Evolutionary conservation across 1,140 invertebrate genomes (phyloP).

Genomic region (Heliconius hewitsoni): DNA sequence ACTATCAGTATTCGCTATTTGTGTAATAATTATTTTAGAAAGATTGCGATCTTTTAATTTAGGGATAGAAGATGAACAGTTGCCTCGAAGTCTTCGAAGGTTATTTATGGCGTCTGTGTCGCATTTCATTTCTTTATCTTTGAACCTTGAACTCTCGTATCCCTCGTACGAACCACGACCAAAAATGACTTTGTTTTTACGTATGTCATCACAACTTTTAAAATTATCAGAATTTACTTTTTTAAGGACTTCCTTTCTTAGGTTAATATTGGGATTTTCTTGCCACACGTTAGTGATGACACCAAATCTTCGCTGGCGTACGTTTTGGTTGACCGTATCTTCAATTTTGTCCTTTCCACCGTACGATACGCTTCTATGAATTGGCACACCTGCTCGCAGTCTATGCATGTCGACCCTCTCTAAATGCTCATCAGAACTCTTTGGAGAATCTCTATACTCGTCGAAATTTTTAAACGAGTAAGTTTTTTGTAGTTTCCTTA

Average conservation of each 20-base stretch:
- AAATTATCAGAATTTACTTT: constrained; percentile 51
- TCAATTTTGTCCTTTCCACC: constrained; percentile 35
- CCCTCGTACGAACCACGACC: constrained; percentile 42
- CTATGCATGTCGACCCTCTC: constrained; percentile 23
- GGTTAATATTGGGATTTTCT: constrained; percentile 46
- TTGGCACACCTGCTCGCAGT: constrained; percentile 42
- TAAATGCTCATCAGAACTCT: constrained; percentile 47
- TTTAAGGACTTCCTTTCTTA: constrained; percentile 57
- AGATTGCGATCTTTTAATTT: constrained; percentile 32
- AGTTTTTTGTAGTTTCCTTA: constrained; percentile 65
- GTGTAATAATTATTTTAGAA: constrained; percentile 45
- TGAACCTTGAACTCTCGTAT: constrained; percentile 29
- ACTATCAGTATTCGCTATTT: constrained; percentile 34
- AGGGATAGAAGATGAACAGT: constrained; percentile 34
- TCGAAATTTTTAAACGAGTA: constrained; percentile 58
- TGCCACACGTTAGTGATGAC: constrained; percentile 48
- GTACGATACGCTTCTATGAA: constrained; percentile 44
- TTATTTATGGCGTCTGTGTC: constrained; percentile 40
- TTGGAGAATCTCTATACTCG: constrained; percentile 46
- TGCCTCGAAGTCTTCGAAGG: constrained; percentile 47
- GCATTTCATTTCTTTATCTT: constrained; percentile 42
- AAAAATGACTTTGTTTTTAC: constrained; percentile 22
- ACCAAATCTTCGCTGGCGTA: constrained; percentile 54
- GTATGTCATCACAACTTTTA: constrained; percentile 56
- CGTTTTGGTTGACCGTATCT: constrained; percentile 34